Conservation (phyloP, 2,888 invertebrate species). For the Agrotis ipsilon region DNA sequence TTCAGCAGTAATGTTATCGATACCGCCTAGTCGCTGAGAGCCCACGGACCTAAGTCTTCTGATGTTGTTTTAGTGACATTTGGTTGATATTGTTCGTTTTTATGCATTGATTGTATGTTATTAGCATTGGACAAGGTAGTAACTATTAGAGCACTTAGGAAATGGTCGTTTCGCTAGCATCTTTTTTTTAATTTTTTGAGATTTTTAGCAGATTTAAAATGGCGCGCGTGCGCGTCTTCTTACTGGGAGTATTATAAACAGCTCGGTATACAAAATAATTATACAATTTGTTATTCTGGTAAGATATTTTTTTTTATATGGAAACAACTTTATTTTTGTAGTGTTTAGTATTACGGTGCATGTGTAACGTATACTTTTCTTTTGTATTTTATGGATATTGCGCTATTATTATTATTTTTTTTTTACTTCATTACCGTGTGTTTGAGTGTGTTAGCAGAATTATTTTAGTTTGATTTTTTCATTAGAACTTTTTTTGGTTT, state of each 20-base stretch:
- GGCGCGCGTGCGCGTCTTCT: slow-evolving; percentile 76
- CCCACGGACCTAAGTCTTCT: slow-evolving; percentile 85
- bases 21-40: slow-evolving; percentile 91
- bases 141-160: slow-evolving; percentile 88
- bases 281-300: slow-evolving; percentile 90
- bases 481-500: slow-evolving; percentile 86
- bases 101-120: slow-evolving; percentile 84
- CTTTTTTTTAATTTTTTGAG: slow-evolving; percentile 84
- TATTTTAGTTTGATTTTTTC: slow-evolving; percentile 89
- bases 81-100: slow-evolving; percentile 89
- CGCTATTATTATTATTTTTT: slow-evolving; percentile 86
- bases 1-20: slow-evolving; percentile 70
- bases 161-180: slow-evolving; percentile 89
- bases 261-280: slow-evolving; percentile 87
- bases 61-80: slow-evolving; percentile 86
- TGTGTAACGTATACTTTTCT: slow-evolving; percentile 82
- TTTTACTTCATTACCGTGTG: slow-evolving; percentile 88
- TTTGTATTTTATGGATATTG: slow-evolving; percentile 84
- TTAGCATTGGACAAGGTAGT: slow-evolving; percentile 87
- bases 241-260: slow-evolving; percentile 87
- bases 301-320: slow-evolving; percentile 89
- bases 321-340: slow-evolving; percentile 89
- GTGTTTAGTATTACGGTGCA: slow-evolving; percentile 89
- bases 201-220: slow-evolving; percentile 80
- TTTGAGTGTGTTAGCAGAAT: slow-evolving; percentile 90